Evolutionary conservation across 2,888 invertebrate genomes (phyloP).

Genomic region (Agelastica alni): DNA sequence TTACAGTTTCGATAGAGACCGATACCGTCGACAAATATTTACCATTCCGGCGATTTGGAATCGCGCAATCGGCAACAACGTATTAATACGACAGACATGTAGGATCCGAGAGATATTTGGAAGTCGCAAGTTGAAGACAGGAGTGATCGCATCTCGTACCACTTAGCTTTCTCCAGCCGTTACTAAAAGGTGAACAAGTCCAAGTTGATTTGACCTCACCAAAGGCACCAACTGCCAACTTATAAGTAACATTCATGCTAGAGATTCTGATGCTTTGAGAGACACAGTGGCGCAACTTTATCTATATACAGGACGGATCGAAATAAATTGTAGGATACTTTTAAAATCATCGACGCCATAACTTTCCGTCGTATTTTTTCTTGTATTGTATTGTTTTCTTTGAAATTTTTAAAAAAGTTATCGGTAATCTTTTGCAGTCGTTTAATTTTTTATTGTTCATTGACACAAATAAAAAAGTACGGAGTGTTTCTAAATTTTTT

Average conservation of each 20-base stretch:
- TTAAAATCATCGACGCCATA: no score
- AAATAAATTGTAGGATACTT: no score
- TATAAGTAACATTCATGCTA: slow-evolving; percentile 33
- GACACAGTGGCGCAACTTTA: slow-evolving; percentile 28
- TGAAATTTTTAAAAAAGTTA: no score
- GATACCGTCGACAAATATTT: background rate
- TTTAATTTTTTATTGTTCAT: no score
- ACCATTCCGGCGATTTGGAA: background rate
- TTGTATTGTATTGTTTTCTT: no score
- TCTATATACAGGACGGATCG: no score
- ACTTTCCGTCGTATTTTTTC: no score
- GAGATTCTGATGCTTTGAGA: slow-evolving; percentile 34
- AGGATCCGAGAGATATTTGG: slow-evolving; percentile 36
- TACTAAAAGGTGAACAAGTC: slow-evolving; percentile 49
- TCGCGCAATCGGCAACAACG: slow-evolving; percentile 10
- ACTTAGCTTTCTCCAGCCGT: slow-evolving; percentile 50
- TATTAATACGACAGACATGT: slow-evolving; percentile 29
- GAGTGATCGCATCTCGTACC: slow-evolving; percentile 14
- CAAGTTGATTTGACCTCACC: slow-evolving; percentile 48
- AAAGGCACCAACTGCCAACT: slow-evolving; percentile 38
- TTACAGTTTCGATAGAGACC: background rate
- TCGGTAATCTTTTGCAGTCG: no score
- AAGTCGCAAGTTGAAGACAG: slow-evolving; percentile 39
- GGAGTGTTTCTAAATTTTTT: no score
- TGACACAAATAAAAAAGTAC: no score